These are phyloP conservation scores for Serranochromis macrocephalus DNA, from an alignment of 2,113 vertebrate genomes.

Conservation along the genomic window DNA sequence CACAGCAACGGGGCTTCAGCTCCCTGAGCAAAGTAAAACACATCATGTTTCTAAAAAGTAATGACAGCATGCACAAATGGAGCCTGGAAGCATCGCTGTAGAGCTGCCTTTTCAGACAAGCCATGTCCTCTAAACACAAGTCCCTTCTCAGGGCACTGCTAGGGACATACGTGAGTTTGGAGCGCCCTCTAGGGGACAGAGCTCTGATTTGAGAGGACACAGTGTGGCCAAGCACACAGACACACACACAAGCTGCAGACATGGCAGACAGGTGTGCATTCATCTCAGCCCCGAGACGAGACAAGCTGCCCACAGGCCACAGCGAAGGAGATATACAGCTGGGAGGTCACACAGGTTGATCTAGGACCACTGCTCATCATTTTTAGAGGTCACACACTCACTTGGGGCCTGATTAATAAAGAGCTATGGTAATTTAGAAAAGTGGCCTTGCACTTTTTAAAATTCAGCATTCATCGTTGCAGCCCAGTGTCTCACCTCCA, in stretches of 20 bases:
- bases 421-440: neutral
- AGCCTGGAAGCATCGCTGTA: constrained; percentile 31
- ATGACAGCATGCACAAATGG: constrained; percentile 45
- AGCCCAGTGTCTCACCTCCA: neutral
- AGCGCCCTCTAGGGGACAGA: constrained; percentile 58
- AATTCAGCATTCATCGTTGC: neutral
- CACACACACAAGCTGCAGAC: constrained; percentile 13
- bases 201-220: neutral
- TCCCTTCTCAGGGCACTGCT: neutral
- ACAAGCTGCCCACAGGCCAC: neutral
- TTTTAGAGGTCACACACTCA: neutral
- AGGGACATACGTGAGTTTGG: neutral
- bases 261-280: neutral
- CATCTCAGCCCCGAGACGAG: neutral
- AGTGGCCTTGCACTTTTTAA: neutral
- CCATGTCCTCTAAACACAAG: constrained; percentile 25
- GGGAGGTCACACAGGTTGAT: neutral
- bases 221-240: neutral
- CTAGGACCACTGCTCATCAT: neutral
- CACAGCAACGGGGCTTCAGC: neutral
- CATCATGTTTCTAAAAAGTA: constrained; percentile 25
- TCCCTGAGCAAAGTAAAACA: constrained; percentile 18
- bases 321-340: neutral
- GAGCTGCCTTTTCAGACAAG: constrained; percentile 15
- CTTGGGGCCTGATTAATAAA: neutral